These are phyloP conservation scores for Ormyrus pomaceus DNA, from an alignment of 2,888 invertebrate genomes.

Conservation along the genomic window DNA sequence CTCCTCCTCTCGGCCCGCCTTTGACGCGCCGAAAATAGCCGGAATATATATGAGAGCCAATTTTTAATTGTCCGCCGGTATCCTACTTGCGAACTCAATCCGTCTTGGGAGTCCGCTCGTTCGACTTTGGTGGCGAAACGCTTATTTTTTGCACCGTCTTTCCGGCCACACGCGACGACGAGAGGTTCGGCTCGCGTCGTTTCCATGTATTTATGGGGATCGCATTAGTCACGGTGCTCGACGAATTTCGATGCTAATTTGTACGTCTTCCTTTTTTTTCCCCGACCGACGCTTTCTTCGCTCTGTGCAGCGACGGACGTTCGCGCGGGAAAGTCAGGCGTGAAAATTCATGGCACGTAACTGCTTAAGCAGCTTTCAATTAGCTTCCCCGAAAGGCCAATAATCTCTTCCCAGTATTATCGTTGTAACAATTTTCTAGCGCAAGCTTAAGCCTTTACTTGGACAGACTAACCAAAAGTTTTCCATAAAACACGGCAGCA, in stretches of 20 bases:
- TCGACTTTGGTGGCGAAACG: conserved; percentile 58
- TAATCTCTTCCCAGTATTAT: no score
- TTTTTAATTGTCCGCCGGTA: conserved; percentile 38
- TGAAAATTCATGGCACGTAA: neutral
- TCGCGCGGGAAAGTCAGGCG: neutral
- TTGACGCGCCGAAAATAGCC: conserved; percentile 22
- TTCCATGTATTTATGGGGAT: conserved; percentile 49
- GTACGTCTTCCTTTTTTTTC: neutral
- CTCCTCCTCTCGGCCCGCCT: neutral
- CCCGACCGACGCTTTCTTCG: conserved; percentile 13
- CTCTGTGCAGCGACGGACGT: neutral
- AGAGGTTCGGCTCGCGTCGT: conserved; percentile 39
- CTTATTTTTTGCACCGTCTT: conserved; percentile 1
- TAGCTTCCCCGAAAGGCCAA: no score
- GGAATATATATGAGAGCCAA: conserved; percentile 19
- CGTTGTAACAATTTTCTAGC: no score
- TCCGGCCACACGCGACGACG: conserved; percentile 34
- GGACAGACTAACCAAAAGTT: no score
- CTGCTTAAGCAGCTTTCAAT: no score
- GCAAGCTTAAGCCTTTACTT: no score
- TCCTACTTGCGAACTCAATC: conserved; percentile 46
- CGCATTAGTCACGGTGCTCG: conserved; percentile 48
- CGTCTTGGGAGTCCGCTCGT: conserved; percentile 49
- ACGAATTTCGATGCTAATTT: conserved; percentile 31
- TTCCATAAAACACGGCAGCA: no score